Evolutionary conservation across 2,797 vertebrate genomes (phyloP).

Genomic region (Leptodactylus fallax): DNA sequence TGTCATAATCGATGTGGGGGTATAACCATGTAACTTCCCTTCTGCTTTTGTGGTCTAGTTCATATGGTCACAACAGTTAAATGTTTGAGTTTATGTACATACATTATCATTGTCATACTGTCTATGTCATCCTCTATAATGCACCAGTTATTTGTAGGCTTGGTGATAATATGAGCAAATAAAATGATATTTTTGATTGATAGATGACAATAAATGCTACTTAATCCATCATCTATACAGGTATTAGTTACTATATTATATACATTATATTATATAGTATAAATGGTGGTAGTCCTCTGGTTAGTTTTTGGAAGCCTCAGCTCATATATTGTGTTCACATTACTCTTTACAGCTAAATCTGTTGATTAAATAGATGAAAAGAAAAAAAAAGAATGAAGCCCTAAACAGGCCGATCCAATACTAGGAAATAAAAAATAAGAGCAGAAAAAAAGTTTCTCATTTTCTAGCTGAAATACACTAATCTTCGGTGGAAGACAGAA

Average conservation of each 20-base stretch:
- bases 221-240: neutral
- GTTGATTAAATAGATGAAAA: neutral
- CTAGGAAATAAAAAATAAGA: constrained; percentile 18
- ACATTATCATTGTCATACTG: no score
- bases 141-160: no score
- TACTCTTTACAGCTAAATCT: neutral
- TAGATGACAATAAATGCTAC: neutral
- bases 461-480: constrained; percentile 53
- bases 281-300: neutral
- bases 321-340: neutral
- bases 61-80: no score
- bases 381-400: neutral
- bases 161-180: neutral
- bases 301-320: neutral
- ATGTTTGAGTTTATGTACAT: no score
- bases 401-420: neutral
- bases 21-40: no score
- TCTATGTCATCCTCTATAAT: no score
- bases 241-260: neutral
- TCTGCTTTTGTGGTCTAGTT: no score
- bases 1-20: no score
- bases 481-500: constrained; percentile 57
- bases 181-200: no score
- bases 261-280: no score
- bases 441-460: constrained; percentile 35